Base-by-base conservation (phyloP, 2,888 invertebrate genomes). In the Orchesella flavescens region DNA sequence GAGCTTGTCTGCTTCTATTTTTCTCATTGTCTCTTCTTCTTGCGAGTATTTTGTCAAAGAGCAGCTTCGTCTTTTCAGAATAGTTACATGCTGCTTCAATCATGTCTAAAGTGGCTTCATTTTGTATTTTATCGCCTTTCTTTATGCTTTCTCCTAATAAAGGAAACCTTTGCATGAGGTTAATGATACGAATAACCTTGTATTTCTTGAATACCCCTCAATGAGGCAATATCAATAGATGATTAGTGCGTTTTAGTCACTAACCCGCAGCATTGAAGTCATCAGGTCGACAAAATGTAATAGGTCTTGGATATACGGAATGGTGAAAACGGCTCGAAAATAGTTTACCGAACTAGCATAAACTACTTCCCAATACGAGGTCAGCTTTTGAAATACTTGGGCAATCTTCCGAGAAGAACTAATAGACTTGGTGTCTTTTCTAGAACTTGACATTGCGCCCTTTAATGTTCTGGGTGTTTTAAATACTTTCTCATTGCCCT, bases 271-370 rank as follows among this genome's bases (percentile, higher is more conserved):
- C 3, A 49, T 71, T 53, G 24, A 75, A 84, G 34, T 76, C 77
- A 61, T 84, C 86, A 44, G 84, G 68, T 19, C 77, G 46, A n/a
- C 10, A n/a, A 74, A 79, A 86, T 19, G 80, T 73, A n/a, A 86
- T 83, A 2, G 80, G 65, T 83, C 77, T 15, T 59, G 61, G 0
- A 84, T 43, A 7, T 78, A 49, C 13, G 86, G 78, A n/a, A 76
- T 74, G 12, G 73, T 77, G 43, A 84, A 84, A 0, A 84, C 66
- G 15, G 73, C 21, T 23, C 24, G 17, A 0, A 84, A n/a, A 17
- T 79, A 81, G 34, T 34, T 34, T 34, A 7, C 34, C 3, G 34
- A 4, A 34, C 7, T 34, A 4, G 34, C 2, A 7, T 4, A 34
- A 34, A 34, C 7, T 7, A 34, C 2, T 34, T 34, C 34, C 2